These are phyloP conservation scores for Torymus tubicola DNA, from an alignment of 2,888 invertebrate genomes.

Conservation along the genomic window DNA sequence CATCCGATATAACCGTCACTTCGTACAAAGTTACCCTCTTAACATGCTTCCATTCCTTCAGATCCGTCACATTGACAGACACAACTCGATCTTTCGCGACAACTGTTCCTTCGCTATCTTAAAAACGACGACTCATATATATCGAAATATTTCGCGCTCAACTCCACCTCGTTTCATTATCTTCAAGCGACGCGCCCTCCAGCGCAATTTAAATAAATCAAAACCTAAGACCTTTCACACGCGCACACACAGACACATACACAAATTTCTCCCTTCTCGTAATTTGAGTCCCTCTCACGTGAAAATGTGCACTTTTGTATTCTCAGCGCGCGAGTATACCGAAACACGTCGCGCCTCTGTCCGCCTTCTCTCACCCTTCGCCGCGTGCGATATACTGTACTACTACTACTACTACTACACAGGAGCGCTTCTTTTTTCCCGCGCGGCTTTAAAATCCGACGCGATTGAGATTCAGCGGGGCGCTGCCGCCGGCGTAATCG, in stretches of 20 bases:
- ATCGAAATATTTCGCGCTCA: too few species aligned
- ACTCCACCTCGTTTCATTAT: neutral
- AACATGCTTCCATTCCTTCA: neutral
- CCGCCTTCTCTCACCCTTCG: neutral
- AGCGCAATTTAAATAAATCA: slow-evolving; percentile 51
- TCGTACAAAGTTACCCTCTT: neutral
- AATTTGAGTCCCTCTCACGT: neutral
- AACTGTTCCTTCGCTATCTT: too few species aligned
- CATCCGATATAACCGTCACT: neutral
- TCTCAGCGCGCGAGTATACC: slow-evolving; percentile 58
- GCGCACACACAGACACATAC: neutral
- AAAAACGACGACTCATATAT: too few species aligned
- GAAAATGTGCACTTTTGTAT: slow-evolving; percentile 62
- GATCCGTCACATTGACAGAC: neutral
- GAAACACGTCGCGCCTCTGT: slow-evolving; percentile 64
- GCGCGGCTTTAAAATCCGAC: slow-evolving; percentile 54
- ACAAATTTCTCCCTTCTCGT: neutral
- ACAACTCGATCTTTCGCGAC: neutral
- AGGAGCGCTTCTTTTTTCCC: neutral
- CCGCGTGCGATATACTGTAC: slow-evolving; percentile 4
- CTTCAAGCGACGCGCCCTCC: neutral
- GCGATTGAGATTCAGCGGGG: slow-evolving; percentile 66
- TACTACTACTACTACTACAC: too few species aligned
- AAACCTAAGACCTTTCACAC: slow-evolving; percentile 21
- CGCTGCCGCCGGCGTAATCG: slow-evolving; percentile 63